Conservation (phyloP, 1,140 invertebrate species). For the Apolygus lucorum region DNA sequence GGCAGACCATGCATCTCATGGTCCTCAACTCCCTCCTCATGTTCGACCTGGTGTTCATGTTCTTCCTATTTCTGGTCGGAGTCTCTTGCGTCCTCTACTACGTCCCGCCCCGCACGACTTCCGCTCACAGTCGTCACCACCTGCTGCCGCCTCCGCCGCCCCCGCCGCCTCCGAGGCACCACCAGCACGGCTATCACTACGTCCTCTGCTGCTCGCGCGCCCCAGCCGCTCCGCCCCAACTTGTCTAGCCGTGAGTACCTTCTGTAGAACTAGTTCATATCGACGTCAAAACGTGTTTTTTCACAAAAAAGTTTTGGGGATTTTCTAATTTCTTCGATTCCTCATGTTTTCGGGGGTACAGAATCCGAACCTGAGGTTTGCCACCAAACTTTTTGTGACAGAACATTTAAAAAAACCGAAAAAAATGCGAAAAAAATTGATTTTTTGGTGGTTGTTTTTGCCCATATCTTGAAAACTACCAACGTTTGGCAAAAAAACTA, state of each 20-base stretch:
- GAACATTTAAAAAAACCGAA: too few species aligned
- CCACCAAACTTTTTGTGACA: too few species aligned
- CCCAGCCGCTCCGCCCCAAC: slow-evolving; percentile 20
- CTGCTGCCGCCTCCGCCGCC: slow-evolving; percentile 39
- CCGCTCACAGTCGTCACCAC: slow-evolving; percentile 36
- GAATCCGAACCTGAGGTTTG: too few species aligned
- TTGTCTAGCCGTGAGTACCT: slow-evolving; percentile 25
- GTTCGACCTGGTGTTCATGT: slow-evolving; percentile 77
- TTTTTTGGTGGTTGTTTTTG: too few species aligned
- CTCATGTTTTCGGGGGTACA: too few species aligned
- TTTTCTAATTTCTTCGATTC: too few species aligned
- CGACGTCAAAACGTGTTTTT: too few species aligned
- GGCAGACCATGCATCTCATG: slow-evolving; percentile 59
- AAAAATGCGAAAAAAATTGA: too few species aligned
- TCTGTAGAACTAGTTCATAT: too few species aligned
- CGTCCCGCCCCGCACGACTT: slow-evolving; percentile 44
- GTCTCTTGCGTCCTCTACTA: slow-evolving; percentile 72
- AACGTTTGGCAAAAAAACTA: too few species aligned
- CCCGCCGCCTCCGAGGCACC: slow-evolving; percentile 37
- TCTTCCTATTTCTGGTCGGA: slow-evolving; percentile 70
- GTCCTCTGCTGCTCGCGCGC: slow-evolving; percentile 25
- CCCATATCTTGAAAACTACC: too few species aligned
- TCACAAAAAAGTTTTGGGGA: too few species aligned
- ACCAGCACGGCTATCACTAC: slow-evolving; percentile 10
- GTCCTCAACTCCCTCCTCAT: slow-evolving; percentile 74